A percentile compares a stretch with the other conserved stretches of the same genome.
These are phyloP conservation scores for Drosophila athabasca DNA, from an alignment of 1,140 invertebrate species.

Conservation along the genomic window DNA sequence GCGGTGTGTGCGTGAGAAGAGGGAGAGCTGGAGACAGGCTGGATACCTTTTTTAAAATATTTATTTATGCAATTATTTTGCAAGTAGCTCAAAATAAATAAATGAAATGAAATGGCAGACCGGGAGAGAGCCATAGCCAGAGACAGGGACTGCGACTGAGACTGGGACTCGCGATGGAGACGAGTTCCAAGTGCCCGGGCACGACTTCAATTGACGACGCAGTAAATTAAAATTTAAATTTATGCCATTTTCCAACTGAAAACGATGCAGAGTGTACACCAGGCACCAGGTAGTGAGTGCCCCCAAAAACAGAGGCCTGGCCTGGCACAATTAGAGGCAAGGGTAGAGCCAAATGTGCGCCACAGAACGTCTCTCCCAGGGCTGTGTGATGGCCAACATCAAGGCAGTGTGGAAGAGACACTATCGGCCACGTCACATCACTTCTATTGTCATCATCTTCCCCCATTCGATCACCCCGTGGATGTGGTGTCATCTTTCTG, in stretches of 20 bases:
- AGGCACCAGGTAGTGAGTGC: conserved; percentile 7
- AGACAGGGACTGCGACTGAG: too few relatives aligned
- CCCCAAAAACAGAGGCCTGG: conserved; percentile 31
- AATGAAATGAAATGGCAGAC: conserved; percentile 80
- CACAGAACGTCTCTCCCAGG: neutral
- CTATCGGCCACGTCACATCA: conserved; percentile 66
- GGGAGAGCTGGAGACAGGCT: conserved; percentile 13
- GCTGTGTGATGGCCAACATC: conserved; percentile 28
- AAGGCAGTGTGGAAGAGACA: neutral
- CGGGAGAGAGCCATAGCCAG: conserved; percentile 17
- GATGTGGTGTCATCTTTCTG: conserved; percentile 67
- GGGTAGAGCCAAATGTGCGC: conserved; percentile 42
- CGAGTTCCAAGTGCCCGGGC: conserved; percentile 64
- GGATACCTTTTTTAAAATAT: conserved; percentile 82
- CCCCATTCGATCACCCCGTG: neutral
- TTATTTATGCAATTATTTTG: conserved; percentile 84
- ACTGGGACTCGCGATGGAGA: conserved; percentile 3
- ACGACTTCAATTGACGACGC: conserved; percentile 77
- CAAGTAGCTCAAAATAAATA: conserved; percentile 83
- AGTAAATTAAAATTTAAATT: conserved; percentile 84
- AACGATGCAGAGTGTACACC: conserved; percentile 15
- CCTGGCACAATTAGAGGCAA: conserved; percentile 37
- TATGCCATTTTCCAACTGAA: conserved; percentile 72
- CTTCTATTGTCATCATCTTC: conserved; percentile 73
- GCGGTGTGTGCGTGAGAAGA: conserved; percentile 16